phyloP scores from a whole-genome alignment of 64 coral and sea anemone species.

The Stichodactyla mertensii region DNA sequence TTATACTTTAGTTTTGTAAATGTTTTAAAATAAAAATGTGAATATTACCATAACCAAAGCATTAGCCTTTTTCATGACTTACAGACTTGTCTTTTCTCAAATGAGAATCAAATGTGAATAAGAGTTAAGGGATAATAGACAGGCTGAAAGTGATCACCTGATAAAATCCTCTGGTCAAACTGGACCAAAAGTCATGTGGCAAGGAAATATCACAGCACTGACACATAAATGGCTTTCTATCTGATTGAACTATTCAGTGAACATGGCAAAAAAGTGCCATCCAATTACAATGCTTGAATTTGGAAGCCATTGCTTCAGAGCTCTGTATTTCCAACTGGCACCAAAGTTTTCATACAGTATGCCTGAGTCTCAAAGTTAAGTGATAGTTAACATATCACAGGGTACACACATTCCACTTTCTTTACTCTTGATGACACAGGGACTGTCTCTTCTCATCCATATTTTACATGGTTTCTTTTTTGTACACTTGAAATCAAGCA shows the following conservation, averaged over 20 bases:
- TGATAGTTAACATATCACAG: not conserved
- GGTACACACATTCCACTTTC: not conserved
- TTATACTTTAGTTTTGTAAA: no score
- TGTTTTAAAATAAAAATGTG: no score
- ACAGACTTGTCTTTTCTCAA: no score
- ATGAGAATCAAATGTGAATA: no score
- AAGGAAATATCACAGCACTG: no score
- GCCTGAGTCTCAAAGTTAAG: not conserved
- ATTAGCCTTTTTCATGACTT: no score
- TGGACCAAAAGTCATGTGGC: no score
- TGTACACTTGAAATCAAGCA: not conserved
- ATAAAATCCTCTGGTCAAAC: no score
- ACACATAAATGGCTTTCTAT: no score
- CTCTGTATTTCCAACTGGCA: not conserved
- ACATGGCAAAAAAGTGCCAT: not conserved
- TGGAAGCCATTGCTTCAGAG: not conserved
- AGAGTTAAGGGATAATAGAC: no score
- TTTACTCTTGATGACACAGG: not conserved
- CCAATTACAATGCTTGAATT: not conserved
- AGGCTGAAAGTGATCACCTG: no score
- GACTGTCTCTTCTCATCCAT: conserved; percentile 5
- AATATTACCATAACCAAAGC: no score
- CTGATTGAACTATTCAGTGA: not conserved
- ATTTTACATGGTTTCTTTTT: conserved; percentile 18
- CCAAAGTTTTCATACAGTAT: not conserved